Percentiles rank a stretch among this genome's conserved stretches.
These are phyloP conservation scores for Manis javanica DNA, from an alignment of 2,797 vertebrate species.

Conservation along the genomic window DNA sequence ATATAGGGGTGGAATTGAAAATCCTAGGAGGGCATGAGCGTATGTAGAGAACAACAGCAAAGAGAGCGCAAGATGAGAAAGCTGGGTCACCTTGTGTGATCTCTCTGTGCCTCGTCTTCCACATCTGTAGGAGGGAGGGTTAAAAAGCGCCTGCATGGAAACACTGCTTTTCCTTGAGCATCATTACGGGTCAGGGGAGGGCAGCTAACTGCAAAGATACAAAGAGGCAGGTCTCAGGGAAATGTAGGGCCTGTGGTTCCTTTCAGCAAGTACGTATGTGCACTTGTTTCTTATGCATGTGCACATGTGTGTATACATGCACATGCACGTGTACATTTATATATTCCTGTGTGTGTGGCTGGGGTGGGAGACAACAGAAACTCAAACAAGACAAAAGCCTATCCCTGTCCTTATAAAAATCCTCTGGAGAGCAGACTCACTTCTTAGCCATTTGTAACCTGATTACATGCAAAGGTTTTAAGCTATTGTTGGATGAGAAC, in stretches of 20 bases:
- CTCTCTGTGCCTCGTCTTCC: neutral
- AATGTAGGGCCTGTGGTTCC: neutral
- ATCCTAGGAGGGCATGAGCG: neutral
- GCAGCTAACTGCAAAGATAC: neutral
- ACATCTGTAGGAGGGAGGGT: neutral
- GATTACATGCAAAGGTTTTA: neutral
- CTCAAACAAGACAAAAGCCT: neutral
- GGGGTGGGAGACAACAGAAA: neutral
- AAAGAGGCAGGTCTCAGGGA: neutral
- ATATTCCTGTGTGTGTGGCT: neutral
- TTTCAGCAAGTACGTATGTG: neutral
- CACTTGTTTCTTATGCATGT: neutral
- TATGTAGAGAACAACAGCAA: neutral
- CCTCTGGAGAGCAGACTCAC: neutral
- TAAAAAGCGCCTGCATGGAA: neutral
- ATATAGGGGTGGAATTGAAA: neutral
- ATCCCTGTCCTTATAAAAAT: neutral
- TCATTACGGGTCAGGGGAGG: neutral
- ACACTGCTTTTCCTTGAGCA: neutral
- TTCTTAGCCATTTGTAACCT: neutral
- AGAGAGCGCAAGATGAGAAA: neutral
- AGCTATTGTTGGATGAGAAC: neutral
- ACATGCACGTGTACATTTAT: fast-evolving
- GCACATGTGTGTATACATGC: neutral
- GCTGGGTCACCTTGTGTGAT: too few relatives aligned